These are phyloP conservation scores for Coryphaenoides rupestris DNA, from an alignment of 2,113 vertebrate genomes.

Conservation along the genomic window DNA sequence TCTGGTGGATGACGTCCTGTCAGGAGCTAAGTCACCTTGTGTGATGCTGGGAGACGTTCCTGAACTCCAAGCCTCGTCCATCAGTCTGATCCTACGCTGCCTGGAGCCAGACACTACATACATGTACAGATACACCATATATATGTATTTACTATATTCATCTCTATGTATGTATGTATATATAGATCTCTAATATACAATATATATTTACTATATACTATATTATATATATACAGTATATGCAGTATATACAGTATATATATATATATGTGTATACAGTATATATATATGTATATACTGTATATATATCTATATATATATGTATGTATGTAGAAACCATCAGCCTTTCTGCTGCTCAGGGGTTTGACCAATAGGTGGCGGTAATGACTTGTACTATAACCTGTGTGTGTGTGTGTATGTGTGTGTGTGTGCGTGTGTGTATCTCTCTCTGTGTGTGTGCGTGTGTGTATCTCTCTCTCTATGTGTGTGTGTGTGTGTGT, in stretches of 20 bases:
- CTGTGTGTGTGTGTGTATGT: neutral
- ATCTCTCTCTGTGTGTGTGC: neutral
- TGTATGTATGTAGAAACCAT: no score
- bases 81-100: slow-evolving; percentile 92
- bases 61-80: slow-evolving; percentile 83
- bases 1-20: slow-evolving; percentile 96
- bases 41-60: slow-evolving; percentile 94
- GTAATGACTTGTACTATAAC: neutral
- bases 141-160: neutral
- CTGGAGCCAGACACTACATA: slow-evolving; percentile 93
- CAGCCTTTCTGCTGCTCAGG: no score
- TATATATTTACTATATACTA: no score
- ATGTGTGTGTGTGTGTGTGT: slow-evolving; percentile 1
- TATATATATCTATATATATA: no score
- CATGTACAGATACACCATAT: slow-evolving; percentile 83
- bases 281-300: no score
- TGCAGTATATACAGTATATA: no score
- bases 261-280: no score
- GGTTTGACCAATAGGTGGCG: no score
- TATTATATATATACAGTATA: no score
- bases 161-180: no score
- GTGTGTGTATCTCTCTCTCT: neutral
- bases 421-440: neutral
- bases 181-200: no score
- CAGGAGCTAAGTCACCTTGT: slow-evolving; percentile 92